phyloP scores from a whole-genome alignment of 2,888 invertebrate genomes.

The Carcina quercana region DNA sequence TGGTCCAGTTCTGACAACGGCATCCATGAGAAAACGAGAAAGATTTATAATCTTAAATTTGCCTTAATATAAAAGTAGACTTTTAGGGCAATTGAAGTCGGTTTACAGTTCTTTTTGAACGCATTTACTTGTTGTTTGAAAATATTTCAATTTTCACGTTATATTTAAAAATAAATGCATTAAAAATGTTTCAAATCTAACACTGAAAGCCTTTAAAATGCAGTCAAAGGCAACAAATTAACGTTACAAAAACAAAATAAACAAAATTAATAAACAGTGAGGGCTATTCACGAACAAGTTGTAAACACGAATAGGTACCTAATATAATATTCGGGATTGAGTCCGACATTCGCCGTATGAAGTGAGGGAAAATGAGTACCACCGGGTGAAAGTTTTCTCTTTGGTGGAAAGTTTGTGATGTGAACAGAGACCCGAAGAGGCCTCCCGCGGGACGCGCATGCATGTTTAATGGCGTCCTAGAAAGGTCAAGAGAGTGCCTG shows the following conservation, averaged over 20 bases:
- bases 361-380: conserved; percentile 52
- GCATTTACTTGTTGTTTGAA: no score
- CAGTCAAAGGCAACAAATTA: background rate
- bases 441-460: conserved; percentile 56
- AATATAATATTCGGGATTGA: conserved; percentile 35
- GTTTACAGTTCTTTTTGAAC: no score
- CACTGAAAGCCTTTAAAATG: no score
- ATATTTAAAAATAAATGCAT: no score
- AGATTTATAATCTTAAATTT: no score
- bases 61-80: no score
- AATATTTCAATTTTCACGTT: no score
- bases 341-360: conserved; percentile 38
- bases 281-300: conserved; percentile 21
- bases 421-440: conserved; percentile 52
- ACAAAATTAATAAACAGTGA: background rate
- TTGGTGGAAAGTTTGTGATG: conserved; percentile 59
- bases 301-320: conserved; percentile 28
- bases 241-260: background rate
- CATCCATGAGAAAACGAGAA: no score
- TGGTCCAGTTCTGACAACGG: no score
- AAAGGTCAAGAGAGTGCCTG: conserved; percentile 66
- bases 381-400: conserved; percentile 61
- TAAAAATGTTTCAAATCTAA: no score
- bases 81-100: no score
- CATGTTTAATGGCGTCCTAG: conserved; percentile 69